Evolutionary conservation across 2,888 invertebrate species (phyloP).

Genomic region (Petrophora chlorosata): DNA sequence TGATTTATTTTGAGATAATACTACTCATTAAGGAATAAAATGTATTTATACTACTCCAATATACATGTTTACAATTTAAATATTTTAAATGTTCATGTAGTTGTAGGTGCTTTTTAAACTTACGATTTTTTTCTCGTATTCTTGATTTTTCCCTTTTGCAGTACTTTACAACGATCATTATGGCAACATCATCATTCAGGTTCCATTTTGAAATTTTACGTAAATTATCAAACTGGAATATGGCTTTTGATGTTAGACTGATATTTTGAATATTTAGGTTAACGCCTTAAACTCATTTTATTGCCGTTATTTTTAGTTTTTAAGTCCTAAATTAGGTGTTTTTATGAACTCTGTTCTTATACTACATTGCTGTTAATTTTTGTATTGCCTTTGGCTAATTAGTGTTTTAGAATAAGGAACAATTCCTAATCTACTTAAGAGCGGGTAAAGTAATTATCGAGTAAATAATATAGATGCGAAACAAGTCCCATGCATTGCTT

Average conservation of each 20-base stretch:
- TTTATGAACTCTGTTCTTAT: constrained; percentile 21
- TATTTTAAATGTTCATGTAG: constrained; percentile 44
- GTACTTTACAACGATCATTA: constrained; percentile 40
- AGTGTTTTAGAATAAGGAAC: no score
- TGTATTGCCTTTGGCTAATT: no score
- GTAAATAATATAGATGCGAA: constrained; percentile 45
- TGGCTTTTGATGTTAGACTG: constrained; percentile 64
- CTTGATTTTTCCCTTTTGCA: constrained; percentile 26
- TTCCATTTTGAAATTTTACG: constrained; percentile 43
- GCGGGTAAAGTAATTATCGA: constrained; percentile 29
- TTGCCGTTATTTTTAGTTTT: constrained; percentile 18
- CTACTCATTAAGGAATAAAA: constrained; percentile 18
- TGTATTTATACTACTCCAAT: constrained; percentile 27
- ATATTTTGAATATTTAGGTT: constrained; percentile 36
- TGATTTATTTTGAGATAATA: constrained; percentile 23
- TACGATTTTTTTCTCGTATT: constrained; percentile 30
- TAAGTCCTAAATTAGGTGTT: constrained; percentile 12
- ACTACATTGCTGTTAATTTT: constrained; percentile 34
- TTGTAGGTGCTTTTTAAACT: constrained; percentile 47
- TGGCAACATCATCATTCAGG: constrained; percentile 59
- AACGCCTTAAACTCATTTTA: constrained; percentile 36
- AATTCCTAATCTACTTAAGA: constrained; percentile 36
- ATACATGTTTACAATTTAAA: constrained; percentile 43
- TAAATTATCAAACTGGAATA: constrained; percentile 45
- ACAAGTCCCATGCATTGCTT: constrained; percentile 75